Conservation (phyloP, 2,113 vertebrate species). For the Bungarus multicinctus region DNA sequence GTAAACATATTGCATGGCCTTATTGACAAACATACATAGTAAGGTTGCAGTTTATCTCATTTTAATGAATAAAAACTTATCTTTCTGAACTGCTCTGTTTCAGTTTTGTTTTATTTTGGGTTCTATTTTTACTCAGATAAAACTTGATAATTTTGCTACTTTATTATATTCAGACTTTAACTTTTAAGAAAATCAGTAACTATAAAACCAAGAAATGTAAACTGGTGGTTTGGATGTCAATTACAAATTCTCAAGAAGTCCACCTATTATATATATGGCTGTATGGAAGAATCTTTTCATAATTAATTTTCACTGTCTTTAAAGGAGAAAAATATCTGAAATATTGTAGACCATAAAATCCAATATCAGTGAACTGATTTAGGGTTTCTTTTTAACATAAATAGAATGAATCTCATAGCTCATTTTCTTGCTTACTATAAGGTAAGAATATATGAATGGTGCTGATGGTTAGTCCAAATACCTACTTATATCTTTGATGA, state of each 20-base stretch:
- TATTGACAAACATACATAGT: neutral
- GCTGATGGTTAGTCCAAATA: neutral
- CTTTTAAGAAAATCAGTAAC: neutral
- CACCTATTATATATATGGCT: neutral
- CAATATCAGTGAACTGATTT: neutral
- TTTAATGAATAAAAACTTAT: neutral
- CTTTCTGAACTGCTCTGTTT: neutral
- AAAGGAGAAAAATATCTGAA: neutral
- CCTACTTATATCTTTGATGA: neutral
- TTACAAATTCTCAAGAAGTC: neutral
- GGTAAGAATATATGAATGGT: neutral
- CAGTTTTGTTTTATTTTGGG: neutral
- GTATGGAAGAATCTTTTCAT: neutral
- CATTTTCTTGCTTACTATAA: neutral
- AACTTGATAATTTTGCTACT: neutral
- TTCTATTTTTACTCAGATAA: neutral
- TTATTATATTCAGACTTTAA: neutral
- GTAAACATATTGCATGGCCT: conserved; percentile 28
- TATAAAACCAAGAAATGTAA: neutral
- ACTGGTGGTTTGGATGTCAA: neutral
- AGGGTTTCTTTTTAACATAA: neutral
- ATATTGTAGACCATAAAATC: neutral
- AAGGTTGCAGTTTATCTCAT: neutral
- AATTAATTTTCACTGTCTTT: neutral
- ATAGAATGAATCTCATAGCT: neutral